phyloP scores from a whole-genome alignment of 1,140 invertebrate species.

The Microplitis mediator region DNA sequence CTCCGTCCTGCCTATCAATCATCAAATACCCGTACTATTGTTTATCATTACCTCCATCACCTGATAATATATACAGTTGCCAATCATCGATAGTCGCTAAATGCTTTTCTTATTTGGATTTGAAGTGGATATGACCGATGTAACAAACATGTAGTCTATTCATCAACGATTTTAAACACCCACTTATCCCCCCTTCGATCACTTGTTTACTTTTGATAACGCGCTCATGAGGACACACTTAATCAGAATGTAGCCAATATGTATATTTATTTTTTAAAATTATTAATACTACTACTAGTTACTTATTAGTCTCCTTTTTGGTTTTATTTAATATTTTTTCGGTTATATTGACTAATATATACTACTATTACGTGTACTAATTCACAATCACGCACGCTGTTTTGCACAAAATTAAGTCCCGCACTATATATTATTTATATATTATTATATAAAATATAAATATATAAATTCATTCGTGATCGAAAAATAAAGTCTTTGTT shows the following conservation, averaged over 20 bases:
- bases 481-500: conserved; percentile 13
- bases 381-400: conserved; percentile 35
- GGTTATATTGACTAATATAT: conserved; percentile 8
- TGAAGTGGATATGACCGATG: conserved; percentile 44
- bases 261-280: neutral
- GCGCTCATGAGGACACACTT: conserved; percentile 22
- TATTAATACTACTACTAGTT: neutral
- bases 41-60: too few species aligned
- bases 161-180: conserved; percentile 22
- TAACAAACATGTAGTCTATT: conserved; percentile 33
- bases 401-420: conserved; percentile 18
- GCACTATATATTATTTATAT: neutral
- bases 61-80: neutral
- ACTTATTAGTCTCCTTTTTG: neutral
- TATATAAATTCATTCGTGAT: conserved; percentile 8
- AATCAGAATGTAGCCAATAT: conserved; percentile 14
- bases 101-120: conserved; percentile 44
- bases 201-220: neutral
- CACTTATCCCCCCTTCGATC: neutral
- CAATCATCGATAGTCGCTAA: conserved; percentile 37
- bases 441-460: neutral
- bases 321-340: conserved; percentile 9
- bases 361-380: conserved; percentile 25
- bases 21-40: neutral
- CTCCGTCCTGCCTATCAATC: conserved; percentile 28